phyloP scores from a whole-genome alignment of 1,140 invertebrate genomes.

The Drosophila biarmipes region DNA sequence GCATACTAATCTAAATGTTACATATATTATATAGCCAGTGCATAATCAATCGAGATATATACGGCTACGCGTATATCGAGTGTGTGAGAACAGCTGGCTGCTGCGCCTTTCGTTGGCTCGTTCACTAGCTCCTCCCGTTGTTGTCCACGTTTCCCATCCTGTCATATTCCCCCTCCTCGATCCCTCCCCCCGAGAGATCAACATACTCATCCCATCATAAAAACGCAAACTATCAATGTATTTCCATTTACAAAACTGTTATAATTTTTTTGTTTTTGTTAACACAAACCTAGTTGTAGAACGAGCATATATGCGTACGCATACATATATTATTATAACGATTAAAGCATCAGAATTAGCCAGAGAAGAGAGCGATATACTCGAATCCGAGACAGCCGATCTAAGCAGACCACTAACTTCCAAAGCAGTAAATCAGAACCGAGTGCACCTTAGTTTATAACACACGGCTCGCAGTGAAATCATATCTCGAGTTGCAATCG shows the following conservation, averaged over 20 bases:
- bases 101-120: constrained; percentile 20
- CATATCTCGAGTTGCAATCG: constrained; percentile 17
- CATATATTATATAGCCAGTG: constrained; percentile 32
- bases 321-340: constrained; percentile 35
- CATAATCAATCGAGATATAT: constrained; percentile 39
- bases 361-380: constrained; percentile 38
- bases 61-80: constrained; percentile 27
- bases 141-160: constrained; percentile 20
- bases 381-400: constrained; percentile 11
- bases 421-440: constrained; percentile 16
- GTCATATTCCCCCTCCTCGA: neutral
- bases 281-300: constrained; percentile 73
- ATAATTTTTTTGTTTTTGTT: constrained; percentile 79
- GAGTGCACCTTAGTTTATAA: constrained; percentile 27
- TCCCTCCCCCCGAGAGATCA: constrained; percentile 12
- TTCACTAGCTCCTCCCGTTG: constrained; percentile 26
- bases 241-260: constrained; percentile 71
- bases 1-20: constrained; percentile 56
- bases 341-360: constrained; percentile 50
- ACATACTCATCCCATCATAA: constrained; percentile 15
- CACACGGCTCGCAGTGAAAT: constrained; percentile 12
- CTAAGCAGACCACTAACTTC: constrained; percentile 15
- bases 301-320: constrained; percentile 35
- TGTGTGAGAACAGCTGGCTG: constrained; percentile 11
- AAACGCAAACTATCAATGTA: constrained; percentile 59